Conservation (phyloP, 1,140 invertebrate species). For the Steinernema feltiae region DNA sequence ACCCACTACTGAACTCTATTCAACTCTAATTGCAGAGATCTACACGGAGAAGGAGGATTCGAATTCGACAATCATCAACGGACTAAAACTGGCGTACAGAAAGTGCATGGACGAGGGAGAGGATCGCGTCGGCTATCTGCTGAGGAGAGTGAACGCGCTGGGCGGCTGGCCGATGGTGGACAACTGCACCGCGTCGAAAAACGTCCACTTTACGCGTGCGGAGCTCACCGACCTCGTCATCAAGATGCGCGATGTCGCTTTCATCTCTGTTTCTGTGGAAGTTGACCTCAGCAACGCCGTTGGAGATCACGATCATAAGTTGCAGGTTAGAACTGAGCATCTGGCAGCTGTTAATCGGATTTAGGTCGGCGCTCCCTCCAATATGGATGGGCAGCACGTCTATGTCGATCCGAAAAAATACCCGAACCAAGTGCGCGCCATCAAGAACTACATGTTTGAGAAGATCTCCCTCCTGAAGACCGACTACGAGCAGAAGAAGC, state of each 20-base stretch:
- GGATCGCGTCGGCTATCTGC: background rate
- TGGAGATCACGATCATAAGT: background rate
- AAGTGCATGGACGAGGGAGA: background rate
- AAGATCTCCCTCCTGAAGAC: background rate
- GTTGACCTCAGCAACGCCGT: background rate
- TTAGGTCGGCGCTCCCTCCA: background rate
- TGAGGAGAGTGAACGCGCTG: background rate
- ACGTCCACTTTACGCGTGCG: background rate
- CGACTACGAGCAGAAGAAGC: background rate
- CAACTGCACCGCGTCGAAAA: background rate
- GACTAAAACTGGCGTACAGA: background rate
- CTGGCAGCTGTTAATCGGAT: background rate
- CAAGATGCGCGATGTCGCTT: background rate
- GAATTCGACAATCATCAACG: background rate
- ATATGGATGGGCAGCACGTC: background rate
- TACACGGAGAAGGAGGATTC: background rate
- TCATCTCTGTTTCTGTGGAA: background rate
- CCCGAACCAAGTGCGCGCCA: background rate
- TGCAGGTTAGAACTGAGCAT: background rate
- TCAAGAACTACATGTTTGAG: background rate
- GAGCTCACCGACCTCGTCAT: background rate
- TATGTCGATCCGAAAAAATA: background rate
- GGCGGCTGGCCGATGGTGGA: background rate
- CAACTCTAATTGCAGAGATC: background rate
- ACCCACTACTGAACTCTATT: background rate